Evolutionary conservation across 2,113 vertebrate genomes (phyloP).

Genomic region (Mus pahari): DNA sequence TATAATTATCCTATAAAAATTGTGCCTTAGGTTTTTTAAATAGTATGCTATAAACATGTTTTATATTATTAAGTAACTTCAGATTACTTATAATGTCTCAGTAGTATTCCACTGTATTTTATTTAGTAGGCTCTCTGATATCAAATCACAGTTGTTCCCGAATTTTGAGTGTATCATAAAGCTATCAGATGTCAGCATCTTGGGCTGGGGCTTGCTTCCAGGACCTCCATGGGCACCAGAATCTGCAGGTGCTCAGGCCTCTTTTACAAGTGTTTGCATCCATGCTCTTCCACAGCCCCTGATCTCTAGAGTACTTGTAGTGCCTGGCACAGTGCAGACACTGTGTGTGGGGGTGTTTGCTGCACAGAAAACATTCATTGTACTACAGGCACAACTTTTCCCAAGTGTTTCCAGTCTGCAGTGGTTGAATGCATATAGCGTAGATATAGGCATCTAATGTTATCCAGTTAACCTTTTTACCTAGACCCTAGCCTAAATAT

Average conservation of each 20-base stretch:
- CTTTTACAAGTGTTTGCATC: background rate
- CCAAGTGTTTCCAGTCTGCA: background rate
- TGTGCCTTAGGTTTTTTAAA: constrained; percentile 49
- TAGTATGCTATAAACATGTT: constrained; percentile 40
- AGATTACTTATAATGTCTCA: constrained; percentile 48
- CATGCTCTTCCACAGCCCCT: background rate
- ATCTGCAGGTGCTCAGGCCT: background rate
- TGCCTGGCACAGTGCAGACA: background rate
- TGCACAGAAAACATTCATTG: background rate
- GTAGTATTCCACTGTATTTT: constrained; percentile 26
- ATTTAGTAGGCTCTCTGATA: background rate
- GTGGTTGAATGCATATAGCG: background rate
- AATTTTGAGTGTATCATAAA: constrained; percentile 14
- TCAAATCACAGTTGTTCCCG: constrained; percentile 47
- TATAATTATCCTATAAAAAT: background rate
- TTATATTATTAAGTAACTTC: constrained; percentile 49
- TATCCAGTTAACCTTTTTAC: background rate
- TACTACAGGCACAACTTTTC: background rate
- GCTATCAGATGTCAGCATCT: background rate
- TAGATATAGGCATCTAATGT: background rate
- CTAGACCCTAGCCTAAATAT: background rate
- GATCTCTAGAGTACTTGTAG: background rate
- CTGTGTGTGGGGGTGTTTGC: background rate
- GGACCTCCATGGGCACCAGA: background rate
- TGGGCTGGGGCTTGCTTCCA: background rate